A percentile compares a stretch with the other conserved stretches of the same genome.
phyloP scores from a whole-genome alignment of 2,113 vertebrate genomes.

The Pholis gunnellus region DNA sequence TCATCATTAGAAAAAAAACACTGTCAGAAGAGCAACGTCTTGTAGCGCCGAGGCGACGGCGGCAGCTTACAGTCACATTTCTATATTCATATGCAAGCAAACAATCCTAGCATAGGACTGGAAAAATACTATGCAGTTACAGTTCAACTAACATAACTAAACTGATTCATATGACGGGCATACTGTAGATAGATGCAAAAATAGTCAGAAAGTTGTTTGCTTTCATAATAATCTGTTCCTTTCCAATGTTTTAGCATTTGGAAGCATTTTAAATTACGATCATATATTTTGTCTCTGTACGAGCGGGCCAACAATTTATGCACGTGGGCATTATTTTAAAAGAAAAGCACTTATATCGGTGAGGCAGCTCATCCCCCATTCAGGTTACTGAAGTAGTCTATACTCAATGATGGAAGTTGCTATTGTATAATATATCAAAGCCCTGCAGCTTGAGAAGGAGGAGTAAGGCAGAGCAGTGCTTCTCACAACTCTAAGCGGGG shows the following conservation, averaged over 20 bases:
- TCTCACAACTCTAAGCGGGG: constrained; percentile 33
- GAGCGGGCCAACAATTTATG: background rate
- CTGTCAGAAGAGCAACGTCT: constrained; percentile 21
- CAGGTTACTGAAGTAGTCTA: constrained; percentile 5
- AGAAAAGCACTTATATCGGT: constrained; percentile 7
- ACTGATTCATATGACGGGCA: constrained; percentile 22
- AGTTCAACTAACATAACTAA: constrained; percentile 48
- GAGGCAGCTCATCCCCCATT: background rate
- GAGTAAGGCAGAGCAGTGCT: constrained; percentile 74
- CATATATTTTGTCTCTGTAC: background rate
- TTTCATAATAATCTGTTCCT: constrained; percentile 6
- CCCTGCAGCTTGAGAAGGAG: constrained; percentile 73
- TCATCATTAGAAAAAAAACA: constrained; percentile 23
- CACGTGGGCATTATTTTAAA: background rate
- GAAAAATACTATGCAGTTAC: constrained; percentile 44
- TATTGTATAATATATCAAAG: constrained; percentile 19
- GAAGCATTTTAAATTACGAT: constrained; percentile 23
- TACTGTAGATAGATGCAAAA: constrained; percentile 18
- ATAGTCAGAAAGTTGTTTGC: constrained; percentile 16
- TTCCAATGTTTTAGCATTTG: constrained; percentile 35
- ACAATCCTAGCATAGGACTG: constrained; percentile 36
- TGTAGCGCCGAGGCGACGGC: constrained; percentile 38
- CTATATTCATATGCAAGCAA: constrained; percentile 61
- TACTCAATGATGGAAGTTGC: background rate
- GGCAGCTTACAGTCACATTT: constrained; percentile 52